Base-by-base conservation (phyloP, 2,888 invertebrate species). In the Drosophila niveifrons region DNA sequence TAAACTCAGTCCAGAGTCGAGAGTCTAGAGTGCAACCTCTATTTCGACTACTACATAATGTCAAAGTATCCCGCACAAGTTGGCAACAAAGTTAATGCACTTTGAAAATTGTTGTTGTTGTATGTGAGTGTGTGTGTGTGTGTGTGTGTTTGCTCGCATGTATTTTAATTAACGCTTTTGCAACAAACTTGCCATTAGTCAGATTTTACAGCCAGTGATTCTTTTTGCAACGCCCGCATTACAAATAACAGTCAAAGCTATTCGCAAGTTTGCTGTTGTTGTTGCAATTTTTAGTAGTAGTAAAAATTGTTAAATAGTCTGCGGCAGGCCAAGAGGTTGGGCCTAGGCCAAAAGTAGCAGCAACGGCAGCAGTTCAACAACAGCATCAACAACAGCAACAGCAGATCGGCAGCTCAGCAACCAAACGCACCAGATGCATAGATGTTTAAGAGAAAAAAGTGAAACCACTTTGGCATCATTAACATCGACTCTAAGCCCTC, bases 101-200 rank as follows among this genome's bases (percentile, higher is more conserved):
- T 52, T 80, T 75, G 78, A 34, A 63, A 84, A 64, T 61, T 61
- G 61, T 57, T 65, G 43, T 51, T 57, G 51, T 39, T 47, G 1
- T 3, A 36, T 75, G 68, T 66, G 17, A 57, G 63, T 66, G 13
- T 66, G 17, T 61, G 63, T 66, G 13, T 41, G 41, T 31, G 4
- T 44, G 39, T 44, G 52, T 56, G 50, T 63, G 34, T 61, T 18
- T 78, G 59, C 67, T 31, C 47, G 44, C 36, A 29, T 71, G 75
- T 47, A 71, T 82, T 84, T 85, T 85, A 89, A 85, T 85, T 85
- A 85, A 85, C 82, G 83, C 71, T 85, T 78, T 82, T 70, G 84
- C 84, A 85, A 85, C 84, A 85, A 89, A 82, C 89, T 85, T 85
- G 84, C 83, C 86, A 85, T 89, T 85, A 85, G 84, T 86, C 86